These are phyloP conservation scores for Sorex maritimensis DNA, from an alignment of 2,797 vertebrate species.

Conservation along the genomic window DNA sequence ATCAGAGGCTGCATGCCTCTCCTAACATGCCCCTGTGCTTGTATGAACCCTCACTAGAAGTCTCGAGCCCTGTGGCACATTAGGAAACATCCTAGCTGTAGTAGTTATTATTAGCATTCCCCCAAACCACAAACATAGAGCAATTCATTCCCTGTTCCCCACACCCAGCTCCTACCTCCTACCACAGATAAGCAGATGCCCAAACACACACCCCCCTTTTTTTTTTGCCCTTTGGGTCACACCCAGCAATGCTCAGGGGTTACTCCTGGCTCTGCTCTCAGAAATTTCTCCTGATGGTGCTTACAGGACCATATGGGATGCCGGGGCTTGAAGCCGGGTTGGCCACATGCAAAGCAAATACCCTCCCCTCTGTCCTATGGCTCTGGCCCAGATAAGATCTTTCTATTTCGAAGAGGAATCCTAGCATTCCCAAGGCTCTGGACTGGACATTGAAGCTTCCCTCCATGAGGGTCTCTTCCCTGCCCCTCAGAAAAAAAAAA, in stretches of 20 bases:
- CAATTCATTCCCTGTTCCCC: conserved; percentile 42
- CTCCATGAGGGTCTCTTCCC: conserved; percentile 9
- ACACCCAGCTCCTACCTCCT: conserved; percentile 4
- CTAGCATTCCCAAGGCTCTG: conserved; percentile 16
- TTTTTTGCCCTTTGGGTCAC: no score
- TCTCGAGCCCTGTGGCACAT: background rate
- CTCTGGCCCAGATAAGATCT: no score
- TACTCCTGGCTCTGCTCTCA: no score
- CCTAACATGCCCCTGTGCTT: background rate
- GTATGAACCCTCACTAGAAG: background rate
- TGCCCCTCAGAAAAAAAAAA: background rate
- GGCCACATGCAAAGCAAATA: no score
- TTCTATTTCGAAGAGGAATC: background rate
- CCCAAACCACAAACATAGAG: conserved; percentile 75
- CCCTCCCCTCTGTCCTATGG: no score
- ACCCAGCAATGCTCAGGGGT: no score
- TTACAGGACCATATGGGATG: no score
- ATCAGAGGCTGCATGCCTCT: background rate
- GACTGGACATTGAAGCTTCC: conserved; percentile 3
- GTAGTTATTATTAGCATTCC: conserved; percentile 78
- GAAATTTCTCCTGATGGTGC: no score
- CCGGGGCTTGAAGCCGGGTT: no score
- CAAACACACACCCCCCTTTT: background rate
- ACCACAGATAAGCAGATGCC: conserved; percentile 73
- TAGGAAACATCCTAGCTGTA: background rate